A percentile compares a stretch with the other conserved stretches of the same genome.
Conservation (phyloP, 2,888 invertebrate genomes). For the Maniola hyperantus region DNA sequence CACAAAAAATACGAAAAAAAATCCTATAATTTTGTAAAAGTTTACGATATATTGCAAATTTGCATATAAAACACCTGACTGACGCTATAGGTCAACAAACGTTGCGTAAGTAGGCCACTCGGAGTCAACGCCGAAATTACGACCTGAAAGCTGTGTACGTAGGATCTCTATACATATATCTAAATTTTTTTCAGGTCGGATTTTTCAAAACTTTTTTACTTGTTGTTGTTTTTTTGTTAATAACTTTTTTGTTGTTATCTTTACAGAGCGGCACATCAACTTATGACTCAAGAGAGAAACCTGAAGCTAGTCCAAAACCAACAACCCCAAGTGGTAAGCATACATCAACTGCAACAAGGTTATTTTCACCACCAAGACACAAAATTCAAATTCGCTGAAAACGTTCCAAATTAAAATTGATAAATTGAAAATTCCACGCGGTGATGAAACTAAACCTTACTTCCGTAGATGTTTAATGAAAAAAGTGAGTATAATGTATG, state of each 20-base stretch:
- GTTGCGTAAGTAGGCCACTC: too few relatives aligned
- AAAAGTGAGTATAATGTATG: constrained; percentile 61
- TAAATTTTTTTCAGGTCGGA: too few relatives aligned
- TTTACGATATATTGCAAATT: too few relatives aligned
- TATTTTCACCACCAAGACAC: constrained; percentile 38
- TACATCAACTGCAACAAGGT: constrained; percentile 33
- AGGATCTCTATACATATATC: too few relatives aligned
- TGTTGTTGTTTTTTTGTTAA: not conserved
- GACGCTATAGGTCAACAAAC: too few relatives aligned
- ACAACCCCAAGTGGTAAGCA: constrained; percentile 76
- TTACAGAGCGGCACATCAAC: constrained; percentile 91
- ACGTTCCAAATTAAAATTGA: not conserved
- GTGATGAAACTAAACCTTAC: constrained; percentile 36
- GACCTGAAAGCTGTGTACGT: too few relatives aligned
- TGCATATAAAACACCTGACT: too few relatives aligned
- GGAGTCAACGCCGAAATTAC: too few relatives aligned
- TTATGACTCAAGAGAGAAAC: constrained; percentile 87
- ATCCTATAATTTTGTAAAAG: too few relatives aligned
- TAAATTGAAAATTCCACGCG: constrained; percentile 14
- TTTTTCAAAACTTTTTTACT: not conserved
- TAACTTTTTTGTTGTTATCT: too few relatives aligned
- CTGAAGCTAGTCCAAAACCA: constrained; percentile 75
- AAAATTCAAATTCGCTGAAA: constrained; percentile 6
- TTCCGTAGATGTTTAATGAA: constrained; percentile 30
- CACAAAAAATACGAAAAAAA: too few relatives aligned